Evolutionary conservation across 1,140 invertebrate genomes (phyloP).

Genomic region (Zaprionus ghesquierei): DNA sequence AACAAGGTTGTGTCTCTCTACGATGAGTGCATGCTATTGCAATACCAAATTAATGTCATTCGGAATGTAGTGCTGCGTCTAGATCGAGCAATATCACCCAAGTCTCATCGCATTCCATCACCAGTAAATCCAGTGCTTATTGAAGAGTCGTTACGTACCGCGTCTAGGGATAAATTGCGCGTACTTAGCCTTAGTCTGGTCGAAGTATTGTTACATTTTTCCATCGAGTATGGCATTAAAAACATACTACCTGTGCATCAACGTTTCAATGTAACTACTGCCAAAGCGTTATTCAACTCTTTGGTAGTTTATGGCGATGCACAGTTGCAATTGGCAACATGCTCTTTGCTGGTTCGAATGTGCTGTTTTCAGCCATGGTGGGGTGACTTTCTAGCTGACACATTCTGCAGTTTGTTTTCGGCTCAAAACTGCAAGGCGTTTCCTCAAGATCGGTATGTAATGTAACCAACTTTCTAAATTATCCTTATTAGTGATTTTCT

Average conservation of each 20-base stretch:
- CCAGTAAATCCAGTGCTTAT: slow-evolving; percentile 1
- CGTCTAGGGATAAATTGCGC: slow-evolving; percentile 90
- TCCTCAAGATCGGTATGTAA: slow-evolving; percentile 90
- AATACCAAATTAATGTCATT: slow-evolving; percentile 91
- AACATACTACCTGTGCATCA: slow-evolving; percentile 84
- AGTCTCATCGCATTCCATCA: neutral
- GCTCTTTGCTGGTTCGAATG: slow-evolving; percentile 88
- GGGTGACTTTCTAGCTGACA: slow-evolving; percentile 93
- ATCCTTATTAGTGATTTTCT: neutral
- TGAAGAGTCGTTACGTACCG: slow-evolving; percentile 84
- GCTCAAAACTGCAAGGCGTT: slow-evolving; percentile 90
- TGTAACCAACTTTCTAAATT: neutral
- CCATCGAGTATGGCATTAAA: slow-evolving; percentile 85
- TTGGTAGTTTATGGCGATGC: slow-evolving; percentile 80
- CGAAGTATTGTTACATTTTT: slow-evolving; percentile 89
- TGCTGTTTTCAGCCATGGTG: slow-evolving; percentile 91
- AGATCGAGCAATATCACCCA: slow-evolving; percentile 82
- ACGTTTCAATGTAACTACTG: slow-evolving; percentile 85
- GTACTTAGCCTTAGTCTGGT: slow-evolving; percentile 91
- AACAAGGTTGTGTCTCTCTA: slow-evolving; percentile 90
- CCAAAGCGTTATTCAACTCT: slow-evolving; percentile 87
- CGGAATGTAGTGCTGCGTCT: slow-evolving; percentile 88
- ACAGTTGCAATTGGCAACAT: slow-evolving; percentile 85
- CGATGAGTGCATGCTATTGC: slow-evolving; percentile 91
- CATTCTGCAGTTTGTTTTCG: slow-evolving; percentile 90